Evolutionary conservation across 1,140 invertebrate species (phyloP).

Genomic region (Drosophila punjabiensis): DNA sequence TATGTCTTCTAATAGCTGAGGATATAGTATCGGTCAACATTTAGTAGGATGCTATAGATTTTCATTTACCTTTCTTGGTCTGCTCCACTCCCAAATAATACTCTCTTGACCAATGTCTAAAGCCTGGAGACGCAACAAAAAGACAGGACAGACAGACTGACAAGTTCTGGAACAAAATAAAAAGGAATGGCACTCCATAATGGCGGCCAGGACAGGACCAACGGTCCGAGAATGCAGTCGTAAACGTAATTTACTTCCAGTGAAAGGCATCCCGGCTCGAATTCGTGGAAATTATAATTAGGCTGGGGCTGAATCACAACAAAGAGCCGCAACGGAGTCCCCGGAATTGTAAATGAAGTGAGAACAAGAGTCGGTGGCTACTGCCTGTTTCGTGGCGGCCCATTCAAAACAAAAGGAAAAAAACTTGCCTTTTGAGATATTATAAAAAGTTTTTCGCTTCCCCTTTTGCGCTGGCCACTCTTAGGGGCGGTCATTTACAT

Average conservation of each 20-base stretch:
- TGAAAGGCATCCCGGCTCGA: slow-evolving; percentile 52
- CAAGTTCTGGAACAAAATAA: slow-evolving; percentile 37
- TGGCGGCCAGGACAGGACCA: slow-evolving; percentile 5
- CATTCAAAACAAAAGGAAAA: slow-evolving; percentile 49
- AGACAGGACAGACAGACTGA: background rate
- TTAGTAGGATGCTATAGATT: background rate
- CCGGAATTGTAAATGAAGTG: slow-evolving; percentile 80
- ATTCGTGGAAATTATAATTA: slow-evolving; percentile 81
- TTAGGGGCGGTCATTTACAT: slow-evolving; percentile 75
- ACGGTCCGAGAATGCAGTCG: slow-evolving; percentile 46
- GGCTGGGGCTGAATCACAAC: slow-evolving; percentile 43
- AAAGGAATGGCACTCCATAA: slow-evolving; percentile 59
- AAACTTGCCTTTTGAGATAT: slow-evolving; percentile 74
- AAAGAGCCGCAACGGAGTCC: slow-evolving; percentile 55
- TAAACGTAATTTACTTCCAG: slow-evolving; percentile 79
- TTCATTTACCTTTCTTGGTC: background rate
- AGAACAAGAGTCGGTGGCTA: slow-evolving; percentile 67
- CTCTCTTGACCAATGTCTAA: slow-evolving; percentile 47
- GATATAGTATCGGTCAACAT: background rate
- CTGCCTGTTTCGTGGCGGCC: background rate
- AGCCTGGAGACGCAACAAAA: slow-evolving; percentile 20
- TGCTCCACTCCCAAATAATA: background rate
- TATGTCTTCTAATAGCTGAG: background rate
- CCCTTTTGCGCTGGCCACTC: slow-evolving; percentile 44
- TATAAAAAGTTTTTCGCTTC: slow-evolving; percentile 75